These are phyloP conservation scores for Campoletis sonorensis DNA, from an alignment of 1,140 invertebrate species.

Conservation along the genomic window DNA sequence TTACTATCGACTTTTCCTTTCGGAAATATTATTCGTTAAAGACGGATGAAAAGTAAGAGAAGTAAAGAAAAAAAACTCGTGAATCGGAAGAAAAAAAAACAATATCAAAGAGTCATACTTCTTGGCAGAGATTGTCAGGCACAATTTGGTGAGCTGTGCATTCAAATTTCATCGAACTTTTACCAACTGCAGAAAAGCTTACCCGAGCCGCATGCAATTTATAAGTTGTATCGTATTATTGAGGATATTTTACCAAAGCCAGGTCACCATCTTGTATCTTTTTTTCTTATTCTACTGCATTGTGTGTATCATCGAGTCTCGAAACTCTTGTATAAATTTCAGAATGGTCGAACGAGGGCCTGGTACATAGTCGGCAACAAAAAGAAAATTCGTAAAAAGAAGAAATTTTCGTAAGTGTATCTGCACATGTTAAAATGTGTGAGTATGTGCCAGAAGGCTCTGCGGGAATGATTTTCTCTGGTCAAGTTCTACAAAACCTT, in stretches of 20 bases:
- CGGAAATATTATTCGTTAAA: constrained; percentile 22
- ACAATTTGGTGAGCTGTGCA: constrained; percentile 1
- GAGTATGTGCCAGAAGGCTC: not conserved
- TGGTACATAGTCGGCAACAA: constrained; percentile 11
- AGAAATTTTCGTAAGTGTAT: not conserved
- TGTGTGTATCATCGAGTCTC: not conserved
- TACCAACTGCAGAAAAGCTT: not conserved
- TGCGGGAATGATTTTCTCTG: constrained; percentile 15
- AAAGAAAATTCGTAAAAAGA: not conserved
- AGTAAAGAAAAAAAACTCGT: not conserved
- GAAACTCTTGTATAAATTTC: constrained; percentile 22
- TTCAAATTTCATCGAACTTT: constrained; percentile 18
- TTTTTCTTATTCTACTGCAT: constrained; percentile 1
- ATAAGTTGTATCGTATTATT: not conserved
- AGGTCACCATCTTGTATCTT: not conserved
- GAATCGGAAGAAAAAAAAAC: not conserved
- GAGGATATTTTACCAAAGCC: not conserved
- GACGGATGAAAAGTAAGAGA: not conserved
- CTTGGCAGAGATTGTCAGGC: constrained; percentile 10
- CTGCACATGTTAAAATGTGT: not conserved
- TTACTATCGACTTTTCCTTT: not conserved
- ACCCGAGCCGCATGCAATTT: not conserved
- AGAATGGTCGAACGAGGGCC: not conserved
- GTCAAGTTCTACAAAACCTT: constrained; percentile 25
- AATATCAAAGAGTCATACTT: not conserved